Percentiles rank a stretch among this genome's conserved stretches.
Conservation (phyloP, 2,797 vertebrate species). For the Triplophysa yarkandensis region DNA sequence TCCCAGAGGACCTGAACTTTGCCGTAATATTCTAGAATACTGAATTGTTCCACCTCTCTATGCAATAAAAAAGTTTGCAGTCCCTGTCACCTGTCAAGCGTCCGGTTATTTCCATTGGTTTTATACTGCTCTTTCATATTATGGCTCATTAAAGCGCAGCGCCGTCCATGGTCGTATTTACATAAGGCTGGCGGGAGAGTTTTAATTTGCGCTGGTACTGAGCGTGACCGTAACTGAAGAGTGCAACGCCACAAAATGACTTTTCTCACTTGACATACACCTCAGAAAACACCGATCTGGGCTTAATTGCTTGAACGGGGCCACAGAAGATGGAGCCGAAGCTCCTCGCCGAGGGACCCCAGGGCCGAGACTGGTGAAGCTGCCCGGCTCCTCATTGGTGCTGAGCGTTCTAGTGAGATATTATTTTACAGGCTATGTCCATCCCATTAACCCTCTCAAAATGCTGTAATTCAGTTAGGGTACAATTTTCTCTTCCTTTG, state of each 20-base stretch:
- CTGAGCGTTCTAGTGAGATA: slow-evolving; percentile 40
- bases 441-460: slow-evolving; percentile 53
- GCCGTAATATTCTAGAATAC: slow-evolving; percentile 72
- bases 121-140: slow-evolving; percentile 81
- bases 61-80: slow-evolving; percentile 64
- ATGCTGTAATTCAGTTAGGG: slow-evolving; percentile 5
- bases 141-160: slow-evolving; percentile 86
- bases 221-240: slow-evolving; percentile 85
- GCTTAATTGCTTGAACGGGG: slow-evolving; percentile 78
- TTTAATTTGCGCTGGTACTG: slow-evolving; percentile 81
- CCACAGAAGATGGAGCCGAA: slow-evolving; percentile 74
- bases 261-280: slow-evolving; percentile 73
- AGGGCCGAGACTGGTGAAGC: slow-evolving; percentile 33
- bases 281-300: slow-evolving; percentile 72
- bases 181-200: slow-evolving; percentile 77
- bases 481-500: not conserved
- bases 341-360: slow-evolving; percentile 65
- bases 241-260: slow-evolving; percentile 77
- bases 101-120: slow-evolving; percentile 78
- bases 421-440: slow-evolving; percentile 48
- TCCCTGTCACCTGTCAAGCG: slow-evolving; percentile 80
- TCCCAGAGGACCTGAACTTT: slow-evolving; percentile 66
- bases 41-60: slow-evolving; percentile 43
- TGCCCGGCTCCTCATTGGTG: slow-evolving; percentile 62
- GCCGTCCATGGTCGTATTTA: slow-evolving; percentile 75